These are phyloP conservation scores for Laupala kohalensis DNA, from an alignment of 1,140 invertebrate species.

Conservation along the genomic window DNA sequence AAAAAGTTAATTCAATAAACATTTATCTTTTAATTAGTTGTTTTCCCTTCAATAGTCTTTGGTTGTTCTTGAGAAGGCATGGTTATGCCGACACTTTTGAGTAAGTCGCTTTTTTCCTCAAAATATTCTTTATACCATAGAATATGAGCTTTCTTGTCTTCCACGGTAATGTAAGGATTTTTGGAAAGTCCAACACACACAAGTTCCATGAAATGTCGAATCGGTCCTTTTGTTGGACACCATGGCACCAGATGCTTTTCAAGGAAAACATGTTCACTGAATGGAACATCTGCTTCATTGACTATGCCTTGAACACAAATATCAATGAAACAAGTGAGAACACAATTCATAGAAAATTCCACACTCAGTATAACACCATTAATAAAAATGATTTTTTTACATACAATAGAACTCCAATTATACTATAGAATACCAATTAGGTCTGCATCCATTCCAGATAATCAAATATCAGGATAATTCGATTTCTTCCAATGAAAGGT, in stretches of 20 bases:
- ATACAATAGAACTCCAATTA: no score
- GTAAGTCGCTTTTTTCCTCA: constrained; percentile 56
- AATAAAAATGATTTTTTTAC: no score
- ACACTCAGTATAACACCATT: no score
- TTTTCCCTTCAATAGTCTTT: not conserved
- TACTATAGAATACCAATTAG: no score
- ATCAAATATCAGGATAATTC: no score
- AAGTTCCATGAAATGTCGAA: constrained; percentile 94
- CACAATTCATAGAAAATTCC: no score
- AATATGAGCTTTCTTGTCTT: constrained; percentile 83
- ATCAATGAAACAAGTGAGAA: not conserved
- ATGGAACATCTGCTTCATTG: constrained; percentile 65
- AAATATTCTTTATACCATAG: constrained; percentile 90
- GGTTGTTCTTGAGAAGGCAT: not conserved
- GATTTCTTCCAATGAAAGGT: no score
- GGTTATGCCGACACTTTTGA: constrained; percentile 42
- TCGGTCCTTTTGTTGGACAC: constrained; percentile 79
- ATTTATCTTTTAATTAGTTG: not conserved
- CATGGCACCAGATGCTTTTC: constrained; percentile 70
- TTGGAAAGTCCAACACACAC: constrained; percentile 88
- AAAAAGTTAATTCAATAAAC: not conserved
- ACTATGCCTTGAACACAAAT: constrained; percentile 46
- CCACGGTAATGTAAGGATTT: constrained; percentile 78
- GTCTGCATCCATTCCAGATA: no score
- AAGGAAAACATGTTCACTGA: constrained; percentile 87